These are phyloP conservation scores for Echeneis naucrates DNA, from an alignment of 2,797 vertebrate genomes.

Conservation along the genomic window DNA sequence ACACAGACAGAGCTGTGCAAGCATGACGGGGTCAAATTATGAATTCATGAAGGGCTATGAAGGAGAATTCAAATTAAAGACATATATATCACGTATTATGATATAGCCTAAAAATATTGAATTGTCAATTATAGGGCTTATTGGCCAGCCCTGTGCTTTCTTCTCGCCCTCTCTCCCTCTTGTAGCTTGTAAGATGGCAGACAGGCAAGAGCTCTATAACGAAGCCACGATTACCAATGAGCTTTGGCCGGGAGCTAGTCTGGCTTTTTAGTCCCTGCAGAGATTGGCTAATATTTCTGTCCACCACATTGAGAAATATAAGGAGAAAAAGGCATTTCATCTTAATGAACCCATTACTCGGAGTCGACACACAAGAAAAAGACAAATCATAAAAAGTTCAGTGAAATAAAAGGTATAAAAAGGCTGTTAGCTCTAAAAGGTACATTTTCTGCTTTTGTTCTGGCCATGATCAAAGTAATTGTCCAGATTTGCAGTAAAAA, in stretches of 20 bases:
- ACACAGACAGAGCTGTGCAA: too few relatives aligned
- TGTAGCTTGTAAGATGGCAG: conserved; percentile 25
- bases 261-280: conserved; percentile 64
- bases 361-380: conserved; percentile 57
- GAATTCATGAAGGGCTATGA: too few relatives aligned
- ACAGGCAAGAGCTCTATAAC: conserved; percentile 43
- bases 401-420: conserved; percentile 70
- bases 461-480: conserved; percentile 69
- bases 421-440: conserved; percentile 73
- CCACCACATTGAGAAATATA: conserved; percentile 64
- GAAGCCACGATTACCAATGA: conserved; percentile 60
- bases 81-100: too few relatives aligned
- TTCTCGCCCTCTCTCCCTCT: conserved; percentile 1
- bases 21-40: too few relatives aligned
- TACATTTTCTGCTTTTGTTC: conserved; percentile 80
- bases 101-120: too few relatives aligned
- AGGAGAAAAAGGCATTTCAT: conserved; percentile 68
- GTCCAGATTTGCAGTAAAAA: conserved; percentile 75
- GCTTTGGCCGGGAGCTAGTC: conserved; percentile 58
- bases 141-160: not conserved
- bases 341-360: conserved; percentile 77
- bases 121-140: too few relatives aligned
- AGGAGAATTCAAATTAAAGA: too few relatives aligned
- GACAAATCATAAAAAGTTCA: conserved; percentile 68
- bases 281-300: conserved; percentile 68